A percentile compares a stretch with the other conserved stretches of the same genome.
Evolutionary conservation across 2,888 invertebrate species (phyloP).

Genomic region (Callyntrura guangdongensis): DNA sequence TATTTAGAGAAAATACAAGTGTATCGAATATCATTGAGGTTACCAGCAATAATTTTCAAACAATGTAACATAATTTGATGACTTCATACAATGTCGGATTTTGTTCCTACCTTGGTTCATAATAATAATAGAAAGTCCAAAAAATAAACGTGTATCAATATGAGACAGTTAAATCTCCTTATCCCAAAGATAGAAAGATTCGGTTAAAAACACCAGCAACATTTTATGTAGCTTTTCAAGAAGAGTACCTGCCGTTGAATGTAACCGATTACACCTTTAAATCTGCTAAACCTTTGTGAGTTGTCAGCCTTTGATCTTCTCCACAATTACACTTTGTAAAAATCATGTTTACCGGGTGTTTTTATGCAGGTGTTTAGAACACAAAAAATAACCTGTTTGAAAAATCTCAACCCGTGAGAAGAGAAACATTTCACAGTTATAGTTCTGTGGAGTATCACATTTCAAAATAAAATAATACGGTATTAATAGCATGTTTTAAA

Average conservation of each 20-base stretch:
- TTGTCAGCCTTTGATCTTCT: background rate
- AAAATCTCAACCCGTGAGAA: too few relatives aligned
- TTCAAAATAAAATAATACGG: too few relatives aligned
- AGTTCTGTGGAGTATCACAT: too few relatives aligned
- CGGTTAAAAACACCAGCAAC: background rate
- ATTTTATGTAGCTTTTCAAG: background rate
- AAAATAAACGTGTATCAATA: conserved; percentile 16
- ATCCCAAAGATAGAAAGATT: background rate
- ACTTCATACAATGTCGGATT: conserved; percentile 45
- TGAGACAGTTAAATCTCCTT: background rate
- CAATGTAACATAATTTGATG: conserved; percentile 64
- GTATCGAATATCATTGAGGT: conserved; percentile 24
- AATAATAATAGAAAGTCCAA: background rate
- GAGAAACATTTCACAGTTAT: too few relatives aligned
- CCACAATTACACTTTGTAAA: background rate
- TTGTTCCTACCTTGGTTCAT: too few relatives aligned
- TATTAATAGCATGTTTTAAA: too few relatives aligned
- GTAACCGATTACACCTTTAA: background rate
- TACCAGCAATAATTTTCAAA: background rate
- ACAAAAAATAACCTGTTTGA: too few relatives aligned
- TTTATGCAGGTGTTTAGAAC: background rate
- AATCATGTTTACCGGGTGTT: background rate
- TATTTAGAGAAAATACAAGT: conserved; percentile 1
- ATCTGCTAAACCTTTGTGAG: background rate
- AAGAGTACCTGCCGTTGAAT: background rate